Evolutionary conservation across 2,113 vertebrate genomes (phyloP), one percentile per base, ranked within the genome.

Genomic region (Megaleporinus macrocephalus): DNA sequence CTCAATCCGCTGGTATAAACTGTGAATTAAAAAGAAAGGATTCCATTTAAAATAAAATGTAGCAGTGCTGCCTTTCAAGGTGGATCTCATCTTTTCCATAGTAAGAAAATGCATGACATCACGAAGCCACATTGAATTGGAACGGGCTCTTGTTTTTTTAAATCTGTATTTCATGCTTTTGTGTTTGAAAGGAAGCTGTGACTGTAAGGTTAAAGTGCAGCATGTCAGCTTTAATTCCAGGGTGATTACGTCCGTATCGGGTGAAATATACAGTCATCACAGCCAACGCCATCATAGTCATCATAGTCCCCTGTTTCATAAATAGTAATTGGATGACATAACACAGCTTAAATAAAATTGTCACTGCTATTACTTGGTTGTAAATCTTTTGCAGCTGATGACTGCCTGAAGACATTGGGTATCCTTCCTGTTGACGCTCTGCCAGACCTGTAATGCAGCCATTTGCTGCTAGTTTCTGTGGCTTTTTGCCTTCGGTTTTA

Each of bases 381-480:
- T 30, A 30, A 65, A 30, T 27, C 27, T 55, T 55, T 61, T 61
- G 24, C 65, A 68, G 30, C 20, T 22, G 24, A 36, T 11, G 18
- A 36, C 6, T 68, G 20, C 9, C 10, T 36, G 33, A 36, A 14
- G 66, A 70, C 30, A 7, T 27, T 20, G 36, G 10, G 66, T 16
- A 44, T 70, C 66, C 33, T 24, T 36, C 36, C 11, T 10, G 3
- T n/a, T 70, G 20, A 24, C 24, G 36, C 66, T 44, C 2, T 70
- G 33, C 66, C 66, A 70, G 20, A 36, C 33, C 15, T 44, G 36
- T 70, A 70, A 44, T 70, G 66, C 36, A 44, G 65, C 29, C 65
- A 36, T 36, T 33, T 22, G 30, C 30, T 44, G 66, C 22, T n/a
- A 24, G 22, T 14, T 22, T 70, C 3, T n/a, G 36, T 44, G 33